phyloP scores from a whole-genome alignment of 2,797 vertebrate genomes.

The Rhadinocentrus ornatus region DNA sequence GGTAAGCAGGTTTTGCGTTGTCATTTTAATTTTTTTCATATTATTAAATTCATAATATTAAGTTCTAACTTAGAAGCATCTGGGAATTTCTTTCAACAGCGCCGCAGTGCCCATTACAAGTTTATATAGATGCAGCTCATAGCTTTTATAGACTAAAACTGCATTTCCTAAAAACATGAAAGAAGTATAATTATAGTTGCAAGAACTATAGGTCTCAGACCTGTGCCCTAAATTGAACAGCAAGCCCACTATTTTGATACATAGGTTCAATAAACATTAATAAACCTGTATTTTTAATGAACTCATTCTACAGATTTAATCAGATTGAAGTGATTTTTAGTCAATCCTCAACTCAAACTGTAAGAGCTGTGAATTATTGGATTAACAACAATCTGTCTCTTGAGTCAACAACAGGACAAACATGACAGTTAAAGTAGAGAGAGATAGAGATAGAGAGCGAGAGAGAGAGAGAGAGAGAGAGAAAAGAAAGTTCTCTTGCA shows the following conservation, averaged over 20 bases:
- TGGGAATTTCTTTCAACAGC: no score
- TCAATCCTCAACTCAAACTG: neutral
- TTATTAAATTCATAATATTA: neutral
- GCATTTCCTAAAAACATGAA: neutral
- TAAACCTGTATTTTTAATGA: neutral
- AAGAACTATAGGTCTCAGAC: neutral
- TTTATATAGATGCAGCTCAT: no score
- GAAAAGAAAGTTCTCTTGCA: no score
- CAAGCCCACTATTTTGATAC: neutral
- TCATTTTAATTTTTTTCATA: neutral
- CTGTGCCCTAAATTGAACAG: neutral
- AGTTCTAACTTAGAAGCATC: no score
- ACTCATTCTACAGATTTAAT: neutral
- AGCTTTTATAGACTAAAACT: no score
- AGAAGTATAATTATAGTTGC: neutral
- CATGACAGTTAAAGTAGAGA: neutral
- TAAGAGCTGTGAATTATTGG: neutral
- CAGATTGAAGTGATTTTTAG: neutral
- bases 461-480: no score
- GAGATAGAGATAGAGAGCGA: no score
- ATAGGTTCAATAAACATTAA: neutral
- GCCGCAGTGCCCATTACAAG: no score
- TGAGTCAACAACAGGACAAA: neutral
- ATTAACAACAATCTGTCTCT: neutral
- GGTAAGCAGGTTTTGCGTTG: constrained; percentile 73